Base-by-base conservation (phyloP, 2,888 invertebrate genomes). In the Myopa testacea region DNA sequence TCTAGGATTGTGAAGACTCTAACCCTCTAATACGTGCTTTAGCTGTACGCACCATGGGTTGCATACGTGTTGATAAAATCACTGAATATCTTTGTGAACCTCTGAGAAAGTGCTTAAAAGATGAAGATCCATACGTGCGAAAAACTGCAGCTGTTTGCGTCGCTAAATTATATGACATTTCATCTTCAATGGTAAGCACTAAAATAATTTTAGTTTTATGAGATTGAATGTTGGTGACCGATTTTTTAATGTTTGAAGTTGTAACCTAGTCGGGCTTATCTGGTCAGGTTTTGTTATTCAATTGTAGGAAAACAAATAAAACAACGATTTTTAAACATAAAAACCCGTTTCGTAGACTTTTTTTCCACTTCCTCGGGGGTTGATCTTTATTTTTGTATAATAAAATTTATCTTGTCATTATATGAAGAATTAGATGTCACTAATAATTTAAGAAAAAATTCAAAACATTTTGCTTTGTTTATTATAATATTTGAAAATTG, bases 91-190 rank as follows among this genome's bases (percentile, higher is more conserved):
- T 99, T 63, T 99, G 99, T 89, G 99, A 99, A 88, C 99, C 99
- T 0, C 91, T 99, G 83, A 92, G 99, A 78, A 99, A 97, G 88
- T 97, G 97, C 87, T 90, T 97, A 81, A 96, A 96, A 89, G 98
- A 98, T 89, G 98, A 98, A 88, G 98, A 98, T 90, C 98, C 98
- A 0, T 98, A 98, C 90, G 98, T 98, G 10, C 92, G 99, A 83
- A 99, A 99, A 91, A 99, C 99, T 0, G 99, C 99, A 2, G 99
- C 99, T 1, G 99, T 99, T 16, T 99, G 99, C 89, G 99, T 99
- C 6, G 99, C 99, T 40, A 99, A 99, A 89, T 91, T 99, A 79
- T 98, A 99, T 88, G 99, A 99, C 88, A 99, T 99, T 87, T 94
- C 94, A 0, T 92, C 94, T 4, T 93, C 93, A 84, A 92, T 92